A percentile compares a stretch with the other conserved stretches of the same genome.
phyloP scores from a whole-genome alignment of 2,797 vertebrate species.

The Helostoma temminkii region DNA sequence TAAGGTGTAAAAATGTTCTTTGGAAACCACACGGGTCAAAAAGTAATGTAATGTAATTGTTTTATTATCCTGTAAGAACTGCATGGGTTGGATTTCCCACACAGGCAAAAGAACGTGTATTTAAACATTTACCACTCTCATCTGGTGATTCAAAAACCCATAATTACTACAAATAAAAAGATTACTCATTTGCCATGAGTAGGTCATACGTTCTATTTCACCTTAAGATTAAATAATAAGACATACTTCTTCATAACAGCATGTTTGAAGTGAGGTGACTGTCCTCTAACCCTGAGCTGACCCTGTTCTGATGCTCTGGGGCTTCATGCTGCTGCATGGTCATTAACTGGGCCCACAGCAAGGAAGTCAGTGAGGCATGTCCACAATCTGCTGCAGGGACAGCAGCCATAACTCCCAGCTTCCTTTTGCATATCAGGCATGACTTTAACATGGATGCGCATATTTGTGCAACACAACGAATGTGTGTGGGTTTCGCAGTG shows the following conservation, averaged over 20 bases:
- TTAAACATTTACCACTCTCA: conserved; percentile 24
- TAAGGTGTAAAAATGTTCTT: conserved; percentile 6
- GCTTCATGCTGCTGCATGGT: conserved; percentile 46
- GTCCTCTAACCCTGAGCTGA: conserved; percentile 36
- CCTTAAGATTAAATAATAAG: conserved; percentile 9
- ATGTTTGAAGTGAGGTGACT: conserved; percentile 35
- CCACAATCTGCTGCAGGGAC: conserved; percentile 58
- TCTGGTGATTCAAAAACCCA: conserved; percentile 20
- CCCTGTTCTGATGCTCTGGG: conserved; percentile 33
- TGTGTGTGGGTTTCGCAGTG: conserved; percentile 15
- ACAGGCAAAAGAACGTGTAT: conserved; percentile 23
- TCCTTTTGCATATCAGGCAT: conserved; percentile 75
- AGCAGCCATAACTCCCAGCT: conserved; percentile 56
- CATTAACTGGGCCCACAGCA: conserved; percentile 55
- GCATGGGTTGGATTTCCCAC: conserved; percentile 7
- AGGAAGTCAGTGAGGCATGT: conserved; percentile 56
- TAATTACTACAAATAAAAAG: conserved; percentile 17
- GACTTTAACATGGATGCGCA: conserved; percentile 30
- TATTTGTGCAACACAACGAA: conserved; percentile 23
- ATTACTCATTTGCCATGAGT: conserved; percentile 9
- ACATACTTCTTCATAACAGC: neutral
- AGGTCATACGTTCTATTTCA: conserved; percentile 14
- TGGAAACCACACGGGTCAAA: conserved; percentile 2
- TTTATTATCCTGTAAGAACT: conserved; percentile 25
- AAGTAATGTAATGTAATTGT: neutral